Percentiles rank a stretch among this genome's conserved stretches.
phyloP scores from a whole-genome alignment of 2,113 vertebrate species.

The Halichoerus grypus region DNA sequence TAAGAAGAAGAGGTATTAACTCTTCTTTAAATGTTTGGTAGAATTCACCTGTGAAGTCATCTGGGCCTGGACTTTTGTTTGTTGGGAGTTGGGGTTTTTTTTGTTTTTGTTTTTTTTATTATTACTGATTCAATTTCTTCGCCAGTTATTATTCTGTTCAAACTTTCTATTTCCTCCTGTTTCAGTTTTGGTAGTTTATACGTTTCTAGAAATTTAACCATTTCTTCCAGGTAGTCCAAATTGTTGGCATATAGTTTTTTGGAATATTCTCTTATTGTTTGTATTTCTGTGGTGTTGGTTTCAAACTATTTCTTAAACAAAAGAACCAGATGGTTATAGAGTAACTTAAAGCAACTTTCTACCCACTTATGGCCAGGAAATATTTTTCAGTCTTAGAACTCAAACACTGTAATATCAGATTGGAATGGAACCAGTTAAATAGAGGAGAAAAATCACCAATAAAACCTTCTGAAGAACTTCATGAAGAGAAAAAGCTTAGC shows the following conservation, averaged over 20 bases:
- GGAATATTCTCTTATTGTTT: background rate
- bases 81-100: background rate
- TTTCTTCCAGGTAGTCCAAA: background rate
- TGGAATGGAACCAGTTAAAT: background rate
- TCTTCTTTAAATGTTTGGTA: background rate
- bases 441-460: background rate
- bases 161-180: background rate
- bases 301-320: constrained; percentile 42
- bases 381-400: constrained; percentile 28
- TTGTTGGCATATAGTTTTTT: background rate
- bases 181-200: background rate
- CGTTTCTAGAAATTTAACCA: background rate
- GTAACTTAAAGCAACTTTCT: background rate
- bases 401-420: background rate
- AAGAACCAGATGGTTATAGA: background rate
- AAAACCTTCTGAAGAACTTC: constrained; percentile 33
- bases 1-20: background rate
- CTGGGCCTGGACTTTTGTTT: background rate
- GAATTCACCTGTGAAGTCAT: background rate
- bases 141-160: background rate
- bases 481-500: background rate
- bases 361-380: background rate
- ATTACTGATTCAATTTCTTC: background rate
- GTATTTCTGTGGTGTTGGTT: background rate
- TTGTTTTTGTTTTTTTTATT: background rate